A percentile compares a stretch with the other conserved stretches of the same genome.
phyloP scores from a whole-genome alignment of 2,797 vertebrate species.

The Melanogrammus aeglefinus region DNA sequence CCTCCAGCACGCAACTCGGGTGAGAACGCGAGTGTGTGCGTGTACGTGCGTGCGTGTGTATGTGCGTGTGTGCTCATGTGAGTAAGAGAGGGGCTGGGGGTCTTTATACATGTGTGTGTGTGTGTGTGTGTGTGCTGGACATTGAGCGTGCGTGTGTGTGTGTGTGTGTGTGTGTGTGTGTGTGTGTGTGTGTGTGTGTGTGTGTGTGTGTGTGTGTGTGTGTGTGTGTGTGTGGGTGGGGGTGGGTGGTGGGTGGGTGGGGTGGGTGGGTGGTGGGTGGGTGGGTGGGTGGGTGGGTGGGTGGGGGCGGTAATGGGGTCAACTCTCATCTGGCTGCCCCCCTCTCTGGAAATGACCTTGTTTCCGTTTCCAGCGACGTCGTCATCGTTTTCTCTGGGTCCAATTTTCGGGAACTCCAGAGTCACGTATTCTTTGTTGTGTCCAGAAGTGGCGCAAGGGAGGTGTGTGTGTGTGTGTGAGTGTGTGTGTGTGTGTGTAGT shows the following conservation, averaged over 20 bases:
- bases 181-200: no score
- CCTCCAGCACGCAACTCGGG: slow-evolving; percentile 71
- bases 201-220: no score
- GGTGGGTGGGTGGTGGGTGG: no score
- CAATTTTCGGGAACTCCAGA: no score
- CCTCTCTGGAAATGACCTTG: slow-evolving; percentile 41
- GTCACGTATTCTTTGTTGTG: neutral
- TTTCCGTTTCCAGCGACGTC: slow-evolving; percentile 55
- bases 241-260: no score
- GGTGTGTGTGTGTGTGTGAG: slow-evolving; percentile 32
- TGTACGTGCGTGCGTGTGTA: no score
- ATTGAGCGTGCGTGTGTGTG: neutral
- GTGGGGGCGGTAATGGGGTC: slow-evolving; percentile 4
- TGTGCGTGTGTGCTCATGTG: no score
- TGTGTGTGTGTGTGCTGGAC: slow-evolving; percentile 30
- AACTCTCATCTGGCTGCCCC: slow-evolving; percentile 40
- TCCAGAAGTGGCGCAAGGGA: neutral
- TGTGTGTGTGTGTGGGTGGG: no score
- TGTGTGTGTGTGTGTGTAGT: slow-evolving; percentile 8
- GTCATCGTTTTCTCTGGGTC: neutral
- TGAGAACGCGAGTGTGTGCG: slow-evolving; percentile 36
- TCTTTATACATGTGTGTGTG: neutral
- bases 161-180: neutral
- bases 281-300: no score
- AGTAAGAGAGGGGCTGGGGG: no score